Evolutionary conservation across 2,888 invertebrate genomes (phyloP), one percentile per base, ranked within the genome.

Genomic region (Lithophane leautieri): DNA sequence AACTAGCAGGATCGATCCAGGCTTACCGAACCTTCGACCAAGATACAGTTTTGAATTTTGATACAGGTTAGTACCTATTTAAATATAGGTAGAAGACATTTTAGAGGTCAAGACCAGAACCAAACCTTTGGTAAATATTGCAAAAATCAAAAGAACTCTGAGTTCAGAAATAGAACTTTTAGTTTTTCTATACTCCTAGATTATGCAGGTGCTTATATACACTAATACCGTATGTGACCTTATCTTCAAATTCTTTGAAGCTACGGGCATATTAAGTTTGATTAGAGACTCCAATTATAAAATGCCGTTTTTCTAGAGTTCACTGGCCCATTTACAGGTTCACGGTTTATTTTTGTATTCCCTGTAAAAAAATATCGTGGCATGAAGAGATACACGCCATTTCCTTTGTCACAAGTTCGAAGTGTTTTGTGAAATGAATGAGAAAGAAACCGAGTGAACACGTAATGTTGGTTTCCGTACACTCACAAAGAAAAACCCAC

Each of bases 31-130:
- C 2, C 22, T 42, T 42, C 42, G 52, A 40, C 14, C 22, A 12
- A 19, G 40, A 47, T 50, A 42, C n/a, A 9, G 28, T 54, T 54
- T 34, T 79, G 6, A 68, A 76, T 58, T 58, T 58, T n/a, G 28
- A 16, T 60, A 44, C n/a, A 60, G 25, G 4, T 73, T 56, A 8
- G 1, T 47, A 34, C 19, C n/a, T 14, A n/a, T 7, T 71, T 16
- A 34, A 6, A 3, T 54, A 14, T 19, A 71, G 0, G 28, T 28
- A n/a, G 12, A 47, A 22, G 12, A 1, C 9, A 22, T 14, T 28
- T 28, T 16, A 11, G 16, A 19, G 3, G n/a, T 71, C 6, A n/a
- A 66, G 14, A 40, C 1, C 9, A 62, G 19, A 65, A n/a, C n/a
- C 4, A 6, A n/a, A 34, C 34, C 34, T 3, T 34, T 25, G 40